Evolutionary conservation across 2,888 invertebrate species (phyloP).

Genomic region (Ptychoptera albimana): DNA sequence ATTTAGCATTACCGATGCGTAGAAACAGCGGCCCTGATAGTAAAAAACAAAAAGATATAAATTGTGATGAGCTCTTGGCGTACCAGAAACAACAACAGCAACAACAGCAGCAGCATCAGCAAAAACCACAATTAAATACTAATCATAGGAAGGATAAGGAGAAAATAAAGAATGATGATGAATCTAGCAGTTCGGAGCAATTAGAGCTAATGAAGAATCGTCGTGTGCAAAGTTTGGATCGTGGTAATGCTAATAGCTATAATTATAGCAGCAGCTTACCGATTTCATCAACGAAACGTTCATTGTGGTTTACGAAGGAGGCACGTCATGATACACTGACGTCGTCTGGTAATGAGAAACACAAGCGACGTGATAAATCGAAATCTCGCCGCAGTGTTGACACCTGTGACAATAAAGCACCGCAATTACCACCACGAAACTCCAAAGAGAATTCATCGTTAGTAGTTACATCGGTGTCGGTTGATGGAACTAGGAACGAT

Average conservation of each 20-base stretch:
- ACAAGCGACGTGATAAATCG: slow-evolving; percentile 19
- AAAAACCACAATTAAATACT: background rate
- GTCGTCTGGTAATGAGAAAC: slow-evolving; percentile 10
- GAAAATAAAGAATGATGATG: slow-evolving; percentile 10
- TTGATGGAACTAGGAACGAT: slow-evolving; percentile 4
- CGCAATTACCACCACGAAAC: too few relatives aligned
- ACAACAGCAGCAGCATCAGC: slow-evolving; percentile 1
- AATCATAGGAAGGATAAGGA: background rate
- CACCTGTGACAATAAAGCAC: too few relatives aligned
- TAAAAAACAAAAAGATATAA: too few relatives aligned
- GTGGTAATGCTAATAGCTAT: slow-evolving; percentile 10
- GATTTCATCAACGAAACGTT: too few relatives aligned
- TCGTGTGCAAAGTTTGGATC: slow-evolving; percentile 25
- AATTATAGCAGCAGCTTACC: too few relatives aligned
- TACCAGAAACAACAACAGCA: slow-evolving; percentile 1
- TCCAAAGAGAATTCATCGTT: too few relatives aligned
- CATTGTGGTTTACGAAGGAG: too few relatives aligned
- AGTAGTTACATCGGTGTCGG: too few relatives aligned
- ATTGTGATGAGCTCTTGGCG: background rate
- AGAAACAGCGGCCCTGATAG: slow-evolving; percentile 19
- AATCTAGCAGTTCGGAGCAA: slow-evolving; percentile 24
- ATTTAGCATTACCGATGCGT: slow-evolving; percentile 27
- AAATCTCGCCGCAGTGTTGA: too few relatives aligned
- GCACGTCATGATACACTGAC: too few relatives aligned
- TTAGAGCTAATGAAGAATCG: slow-evolving; percentile 14